Base-by-base conservation (phyloP, 1,140 invertebrate genomes). In the Heliothis subflexa region DNA sequence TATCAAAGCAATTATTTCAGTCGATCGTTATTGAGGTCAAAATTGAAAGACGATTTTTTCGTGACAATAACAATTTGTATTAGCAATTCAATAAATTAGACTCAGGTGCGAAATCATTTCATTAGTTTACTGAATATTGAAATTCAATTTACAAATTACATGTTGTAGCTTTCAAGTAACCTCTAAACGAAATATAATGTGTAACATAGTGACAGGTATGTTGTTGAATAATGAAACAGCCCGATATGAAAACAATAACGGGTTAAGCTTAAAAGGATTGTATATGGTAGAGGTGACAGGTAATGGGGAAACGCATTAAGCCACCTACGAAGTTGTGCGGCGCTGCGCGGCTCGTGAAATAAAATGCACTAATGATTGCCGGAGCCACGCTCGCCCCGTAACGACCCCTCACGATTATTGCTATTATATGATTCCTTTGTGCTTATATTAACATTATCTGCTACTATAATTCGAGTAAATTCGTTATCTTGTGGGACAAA, bases 241-340 rank as follows among this genome's bases (percentile, higher is more conserved):
- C 47, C 18, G 18, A 52, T 74, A 57, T 75, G 78, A 79, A 86
- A 84, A 82, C 80, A 83, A 79, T 85, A 84, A 84, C 68, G 81
- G 66, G 68, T 74, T 50, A 49, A 71, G 50, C 52, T 77, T 52
- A 83, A 86, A 86, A 77, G 47, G 45, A 75, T 64, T 75, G 83
- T 85, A 81, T 79, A 86, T 86, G 83, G 76, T 54, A 82, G 85
- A 88, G 81, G 83, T 88, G 88, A 87, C 83, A 86, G 84, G 83
- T 93, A 93, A 91, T 91, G 88, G 86, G 83, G 79, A 83, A 91
- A 89, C 87, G 88, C 89, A 93, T 93, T 91, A 93, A 88, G 87
- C 84, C 82, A 79, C 78, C 78, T 83, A 75, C 81, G 82, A 80
- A 76, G 78, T 79, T 83, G 64, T 70, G 76, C 61, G 80, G 80